Base-by-base conservation (phyloP, 2,888 invertebrate species). In the Ctena decussata region DNA sequence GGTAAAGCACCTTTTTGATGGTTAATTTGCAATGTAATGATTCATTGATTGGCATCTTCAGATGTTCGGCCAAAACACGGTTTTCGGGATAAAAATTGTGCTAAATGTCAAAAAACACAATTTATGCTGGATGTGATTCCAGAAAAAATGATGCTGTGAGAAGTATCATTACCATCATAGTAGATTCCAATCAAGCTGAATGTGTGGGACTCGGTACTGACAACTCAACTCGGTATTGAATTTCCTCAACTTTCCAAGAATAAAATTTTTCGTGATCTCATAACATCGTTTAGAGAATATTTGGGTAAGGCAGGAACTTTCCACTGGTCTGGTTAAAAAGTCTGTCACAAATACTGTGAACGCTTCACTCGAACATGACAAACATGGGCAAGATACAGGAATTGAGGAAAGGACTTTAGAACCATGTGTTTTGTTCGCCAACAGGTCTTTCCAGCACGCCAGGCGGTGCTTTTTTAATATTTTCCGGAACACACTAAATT, bases 381-480 rank as follows among this genome's bases (percentile, higher is more conserved):
- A 8, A 46, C 21, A 2, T 46, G 15, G 18, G 12, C 21, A n/a
- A 2, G 18, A 21, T 3, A 46, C 8, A 12, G 21, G 46, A 46
- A n/a, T 21, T 46, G 21, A 12, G 3, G 46, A n/a, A n/a, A n/a
- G n/a, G n/a, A n/a, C 46, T 46, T 46, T n/a, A 65, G 35, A 65
- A 65, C 32, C 86, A 86, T 86, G 86, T 83, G 77, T 83, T 80
- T 83, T 86, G 80, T 80, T 69, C 80, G 80, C 80, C 53, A 80
- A 78, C 75, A 72, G 83, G 70, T 80, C 80, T 83, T 78, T 77
- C 77, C 73, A 80, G 71, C 80, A 86, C 86, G 74, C 82, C 78
- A 86, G 86, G 76, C 75, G 86, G 86, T 83, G 83, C 65, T 30
- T 76, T 70, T 60, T 37, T n/a, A 35, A 77, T 46, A 35, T 32